Conservation (phyloP, 2,113 vertebrate genomes). For the Phylloscopus whistleri region DNA sequence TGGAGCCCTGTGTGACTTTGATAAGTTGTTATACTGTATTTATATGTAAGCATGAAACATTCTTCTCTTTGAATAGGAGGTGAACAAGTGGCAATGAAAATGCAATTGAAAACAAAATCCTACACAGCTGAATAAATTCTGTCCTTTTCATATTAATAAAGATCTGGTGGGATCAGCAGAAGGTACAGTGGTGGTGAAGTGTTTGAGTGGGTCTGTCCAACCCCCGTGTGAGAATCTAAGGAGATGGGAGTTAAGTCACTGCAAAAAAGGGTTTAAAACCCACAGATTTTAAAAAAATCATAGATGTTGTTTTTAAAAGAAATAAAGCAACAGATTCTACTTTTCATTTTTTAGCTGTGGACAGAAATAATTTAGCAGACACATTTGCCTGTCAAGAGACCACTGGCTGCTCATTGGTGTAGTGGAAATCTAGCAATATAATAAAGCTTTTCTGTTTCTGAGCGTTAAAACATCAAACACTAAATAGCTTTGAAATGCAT, state of each 20-base stretch:
- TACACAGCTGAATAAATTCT: not conserved
- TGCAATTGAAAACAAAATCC: not conserved
- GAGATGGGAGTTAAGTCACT: not conserved
- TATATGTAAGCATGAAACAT: not conserved
- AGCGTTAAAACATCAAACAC: not conserved
- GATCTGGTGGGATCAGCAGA: not conserved
- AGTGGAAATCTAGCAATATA: not conserved
- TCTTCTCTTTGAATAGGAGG: not conserved
- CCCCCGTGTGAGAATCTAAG: not conserved
- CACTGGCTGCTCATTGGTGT: not conserved
- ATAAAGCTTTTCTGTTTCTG: not conserved
- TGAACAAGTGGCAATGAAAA: not conserved
- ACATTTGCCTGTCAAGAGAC: not conserved
- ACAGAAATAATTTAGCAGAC: not conserved
- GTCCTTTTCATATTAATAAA: not conserved
- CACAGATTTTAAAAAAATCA: not conserved
- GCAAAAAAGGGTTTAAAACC: not conserved
- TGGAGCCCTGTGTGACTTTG: not conserved
- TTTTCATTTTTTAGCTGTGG: not conserved
- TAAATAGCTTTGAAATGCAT: not conserved
- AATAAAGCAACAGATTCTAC: not conserved
- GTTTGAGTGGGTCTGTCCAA: not conserved
- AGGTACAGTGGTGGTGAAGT: not conserved
- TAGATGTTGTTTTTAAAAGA: not conserved
- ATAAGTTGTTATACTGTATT: not conserved